These are phyloP conservation scores for Rhinolophus sinicus DNA, from an alignment of 2,113 vertebrate genomes.

Conservation along the genomic window DNA sequence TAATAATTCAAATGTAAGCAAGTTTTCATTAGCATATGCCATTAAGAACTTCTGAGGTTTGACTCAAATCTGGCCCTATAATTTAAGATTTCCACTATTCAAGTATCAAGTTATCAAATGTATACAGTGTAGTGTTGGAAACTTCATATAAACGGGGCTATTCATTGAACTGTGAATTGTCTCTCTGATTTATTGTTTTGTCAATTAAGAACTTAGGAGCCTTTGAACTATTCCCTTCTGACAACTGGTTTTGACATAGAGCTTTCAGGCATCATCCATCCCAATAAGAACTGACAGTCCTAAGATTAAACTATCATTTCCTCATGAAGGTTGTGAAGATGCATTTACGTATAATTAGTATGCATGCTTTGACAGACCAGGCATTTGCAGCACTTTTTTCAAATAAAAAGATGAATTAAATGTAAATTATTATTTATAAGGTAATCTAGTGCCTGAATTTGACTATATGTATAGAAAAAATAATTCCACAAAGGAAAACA, in stretches of 20 bases:
- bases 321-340: slow-evolving; percentile 77
- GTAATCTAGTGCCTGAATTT: slow-evolving; percentile 64
- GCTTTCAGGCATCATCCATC: slow-evolving; percentile 74
- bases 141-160: not conserved
- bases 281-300: slow-evolving; percentile 80
- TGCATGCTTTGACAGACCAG: slow-evolving; percentile 76
- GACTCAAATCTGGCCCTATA: not conserved
- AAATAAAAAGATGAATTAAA: slow-evolving; percentile 82
- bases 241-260: slow-evolving; percentile 78
- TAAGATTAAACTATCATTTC: slow-evolving; percentile 84
- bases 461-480: slow-evolving; percentile 45
- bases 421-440: slow-evolving; percentile 85
- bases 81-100: not conserved
- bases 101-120: not conserved
- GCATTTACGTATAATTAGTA: slow-evolving; percentile 83
- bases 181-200: slow-evolving; percentile 79
- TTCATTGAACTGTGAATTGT: slow-evolving; percentile 17
- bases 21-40: not conserved
- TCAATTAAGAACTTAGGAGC: slow-evolving; percentile 70
- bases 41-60: not conserved
- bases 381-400: slow-evolving; percentile 80
- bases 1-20: slow-evolving; percentile 13
- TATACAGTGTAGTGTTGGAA: slow-evolving; percentile 39
- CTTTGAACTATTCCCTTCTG: slow-evolving; percentile 74
- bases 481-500: slow-evolving; percentile 45